phyloP scores from a whole-genome alignment of 2,797 vertebrate genomes.

The Acanthis flammea region DNA sequence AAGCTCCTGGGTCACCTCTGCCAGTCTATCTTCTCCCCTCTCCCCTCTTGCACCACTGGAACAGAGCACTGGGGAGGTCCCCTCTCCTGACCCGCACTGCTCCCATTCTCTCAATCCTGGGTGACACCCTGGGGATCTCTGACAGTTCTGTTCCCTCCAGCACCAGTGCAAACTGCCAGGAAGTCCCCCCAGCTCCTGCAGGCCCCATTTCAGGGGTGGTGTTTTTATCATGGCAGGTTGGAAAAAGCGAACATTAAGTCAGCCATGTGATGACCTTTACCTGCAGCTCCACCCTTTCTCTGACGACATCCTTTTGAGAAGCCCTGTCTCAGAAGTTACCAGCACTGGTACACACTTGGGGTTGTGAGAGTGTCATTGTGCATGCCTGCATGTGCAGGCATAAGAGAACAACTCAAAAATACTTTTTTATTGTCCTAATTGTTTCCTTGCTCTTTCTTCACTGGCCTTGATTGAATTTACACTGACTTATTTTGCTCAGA shows the following conservation, averaged over 20 bases:
- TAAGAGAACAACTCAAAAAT: background rate
- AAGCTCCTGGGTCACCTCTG: background rate
- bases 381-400: background rate
- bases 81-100: accelerated
- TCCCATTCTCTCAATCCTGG: accelerated
- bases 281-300: background rate
- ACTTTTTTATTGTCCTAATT: background rate
- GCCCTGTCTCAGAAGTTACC: background rate
- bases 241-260: background rate
- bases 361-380: too few species aligned
- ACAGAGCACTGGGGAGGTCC: accelerated
- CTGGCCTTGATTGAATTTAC: background rate
- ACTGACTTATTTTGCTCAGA: background rate
- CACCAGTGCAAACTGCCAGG: background rate
- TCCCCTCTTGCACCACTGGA: background rate
- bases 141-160: background rate
- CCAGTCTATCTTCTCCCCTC: background rate
- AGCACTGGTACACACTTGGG: accelerated
- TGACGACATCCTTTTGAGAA: background rate
- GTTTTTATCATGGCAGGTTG: background rate
- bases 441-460: background rate
- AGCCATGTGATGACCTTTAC: background rate
- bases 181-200: background rate
- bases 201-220: background rate
- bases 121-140: too few species aligned